A percentile compares a stretch with the other conserved stretches of the same genome.
Evolutionary conservation across 2,113 vertebrate genomes (phyloP).

Genomic region (Vulpes lagopus): DNA sequence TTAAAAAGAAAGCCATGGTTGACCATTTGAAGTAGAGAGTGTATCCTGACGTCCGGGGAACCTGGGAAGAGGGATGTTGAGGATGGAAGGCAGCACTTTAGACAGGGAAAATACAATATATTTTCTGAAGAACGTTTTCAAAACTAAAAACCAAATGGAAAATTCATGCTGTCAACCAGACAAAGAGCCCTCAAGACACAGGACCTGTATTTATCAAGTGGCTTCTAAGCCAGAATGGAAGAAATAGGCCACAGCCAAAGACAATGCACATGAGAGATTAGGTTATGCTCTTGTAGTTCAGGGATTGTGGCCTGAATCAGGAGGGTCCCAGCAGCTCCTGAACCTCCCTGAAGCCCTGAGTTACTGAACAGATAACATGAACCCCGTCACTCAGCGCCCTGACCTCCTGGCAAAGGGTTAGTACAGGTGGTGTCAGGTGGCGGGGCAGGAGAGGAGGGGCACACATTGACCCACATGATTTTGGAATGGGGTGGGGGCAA

Average conservation of each 20-base stretch:
- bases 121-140: background rate
- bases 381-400: fast-evolving
- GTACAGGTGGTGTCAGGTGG: fast-evolving
- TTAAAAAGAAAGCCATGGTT: background rate
- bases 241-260: fast-evolving
- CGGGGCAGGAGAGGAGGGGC: fast-evolving
- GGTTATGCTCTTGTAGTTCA: background rate
- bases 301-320: fast-evolving
- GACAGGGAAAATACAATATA: fast-evolving
- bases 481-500: background rate
- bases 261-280: fast-evolving
- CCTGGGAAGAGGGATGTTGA: fast-evolving
- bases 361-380: fast-evolving
- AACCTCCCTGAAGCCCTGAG: background rate
- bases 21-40: background rate
- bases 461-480: fast-evolving
- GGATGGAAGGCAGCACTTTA: background rate
- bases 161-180: background rate
- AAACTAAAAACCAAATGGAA: background rate
- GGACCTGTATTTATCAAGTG: too few relatives aligned
- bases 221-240: background rate
- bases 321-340: background rate
- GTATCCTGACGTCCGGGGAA: background rate
- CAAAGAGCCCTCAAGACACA: background rate
- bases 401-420: fast-evolving